Conservation (phyloP, 2,888 invertebrate species). For the Frankliniella fusca region DNA sequence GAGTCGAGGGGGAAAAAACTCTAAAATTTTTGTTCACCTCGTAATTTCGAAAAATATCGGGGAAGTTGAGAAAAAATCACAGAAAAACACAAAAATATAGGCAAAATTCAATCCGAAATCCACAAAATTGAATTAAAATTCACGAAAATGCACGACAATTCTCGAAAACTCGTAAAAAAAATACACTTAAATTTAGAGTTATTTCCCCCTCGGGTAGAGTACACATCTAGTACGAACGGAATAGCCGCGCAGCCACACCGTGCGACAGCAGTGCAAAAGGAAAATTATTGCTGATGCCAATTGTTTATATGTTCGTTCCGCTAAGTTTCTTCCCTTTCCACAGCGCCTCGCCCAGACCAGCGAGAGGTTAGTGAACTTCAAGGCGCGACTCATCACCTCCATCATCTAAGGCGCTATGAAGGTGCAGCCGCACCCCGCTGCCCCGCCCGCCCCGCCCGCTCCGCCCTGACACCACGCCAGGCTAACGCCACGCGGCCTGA, state of each 20-base stretch:
- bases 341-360: constrained; percentile 82
- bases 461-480: constrained; percentile 55
- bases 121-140: too few species aligned
- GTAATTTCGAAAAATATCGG: too few species aligned
- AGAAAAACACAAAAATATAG: too few species aligned
- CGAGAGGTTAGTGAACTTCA: constrained; percentile 89
- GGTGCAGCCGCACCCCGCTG: constrained; percentile 60
- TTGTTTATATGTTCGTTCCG: background rate
- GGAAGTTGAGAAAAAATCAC: too few species aligned
- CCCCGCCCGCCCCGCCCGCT: constrained; percentile 59
- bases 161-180: too few species aligned
- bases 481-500: background rate
- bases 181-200: too few species aligned
- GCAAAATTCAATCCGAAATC: too few species aligned
- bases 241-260: background rate
- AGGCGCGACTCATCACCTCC: constrained; percentile 83
- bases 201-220: too few species aligned
- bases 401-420: constrained; percentile 75
- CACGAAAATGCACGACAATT: too few species aligned
- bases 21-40: too few species aligned
- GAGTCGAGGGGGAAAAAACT: too few species aligned
- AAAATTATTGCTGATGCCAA: background rate
- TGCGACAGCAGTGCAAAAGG: background rate
- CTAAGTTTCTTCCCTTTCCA: constrained; percentile 40
- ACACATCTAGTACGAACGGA: background rate